Percentiles rank a stretch among this genome's conserved stretches.
phyloP scores from a whole-genome alignment of 1,140 invertebrate species.

The Heliothis virescens region DNA sequence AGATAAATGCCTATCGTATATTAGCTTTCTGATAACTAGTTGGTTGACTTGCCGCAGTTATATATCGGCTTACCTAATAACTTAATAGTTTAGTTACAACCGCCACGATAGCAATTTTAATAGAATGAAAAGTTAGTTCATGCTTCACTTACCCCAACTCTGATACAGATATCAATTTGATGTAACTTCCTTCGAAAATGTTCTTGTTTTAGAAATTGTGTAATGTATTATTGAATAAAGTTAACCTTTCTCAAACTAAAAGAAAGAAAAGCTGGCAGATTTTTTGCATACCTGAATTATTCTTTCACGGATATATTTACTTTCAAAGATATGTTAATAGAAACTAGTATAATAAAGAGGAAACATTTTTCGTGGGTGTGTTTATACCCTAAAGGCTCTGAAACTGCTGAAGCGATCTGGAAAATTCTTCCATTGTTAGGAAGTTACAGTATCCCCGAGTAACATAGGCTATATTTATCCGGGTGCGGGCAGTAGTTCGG shows the following conservation, averaged over 20 bases:
- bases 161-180: constrained; percentile 18
- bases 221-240: neutral
- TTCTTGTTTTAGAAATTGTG: neutral
- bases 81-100: constrained; percentile 13
- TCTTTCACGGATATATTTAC: neutral
- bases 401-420: too few relatives aligned
- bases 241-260: too few relatives aligned
- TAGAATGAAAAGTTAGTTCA: constrained; percentile 35
- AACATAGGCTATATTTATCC: too few relatives aligned
- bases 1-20: constrained; percentile 32
- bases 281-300: neutral
- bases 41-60: neutral
- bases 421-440: too few relatives aligned
- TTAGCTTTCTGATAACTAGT: constrained; percentile 28
- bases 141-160: constrained; percentile 15
- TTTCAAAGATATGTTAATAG: too few relatives aligned
- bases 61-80: constrained; percentile 28
- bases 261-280: too few relatives aligned
- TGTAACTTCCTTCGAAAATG: neutral
- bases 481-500: too few relatives aligned
- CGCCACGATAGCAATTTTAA: constrained; percentile 30
- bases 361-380: too few relatives aligned
- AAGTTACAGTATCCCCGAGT: too few relatives aligned
- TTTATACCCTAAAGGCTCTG: too few relatives aligned
- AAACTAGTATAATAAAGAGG: too few relatives aligned